phyloP scores from a whole-genome alignment of 1,140 invertebrate species.

The Musca domestica region DNA sequence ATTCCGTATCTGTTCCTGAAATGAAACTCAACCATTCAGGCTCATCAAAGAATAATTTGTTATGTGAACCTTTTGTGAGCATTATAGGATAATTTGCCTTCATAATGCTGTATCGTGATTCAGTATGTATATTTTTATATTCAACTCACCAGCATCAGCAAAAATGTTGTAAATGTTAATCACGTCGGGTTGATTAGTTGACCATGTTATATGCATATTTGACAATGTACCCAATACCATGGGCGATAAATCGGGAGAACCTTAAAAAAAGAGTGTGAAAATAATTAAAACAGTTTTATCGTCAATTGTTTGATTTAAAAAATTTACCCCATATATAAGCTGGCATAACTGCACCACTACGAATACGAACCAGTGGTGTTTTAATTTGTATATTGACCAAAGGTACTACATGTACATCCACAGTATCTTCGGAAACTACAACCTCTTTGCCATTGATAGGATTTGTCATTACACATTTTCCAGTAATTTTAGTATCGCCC shows the following conservation, averaged over 20 bases:
- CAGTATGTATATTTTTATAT: neutral
- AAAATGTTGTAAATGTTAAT: slow-evolving; percentile 58
- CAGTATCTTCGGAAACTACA: slow-evolving; percentile 69
- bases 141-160: slow-evolving; percentile 49
- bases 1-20: slow-evolving; percentile 52
- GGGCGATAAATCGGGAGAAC: slow-evolving; percentile 66
- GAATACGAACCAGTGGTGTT: slow-evolving; percentile 67
- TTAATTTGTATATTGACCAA: slow-evolving; percentile 71
- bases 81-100: slow-evolving; percentile 28
- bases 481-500: slow-evolving; percentile 64
- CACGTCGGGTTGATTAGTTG: slow-evolving; percentile 57
- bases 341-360: slow-evolving; percentile 70
- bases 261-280: slow-evolving; percentile 47
- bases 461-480: slow-evolving; percentile 67
- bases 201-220: slow-evolving; percentile 66
- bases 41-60: slow-evolving; percentile 46
- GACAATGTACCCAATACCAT: slow-evolving; percentile 65
- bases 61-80: slow-evolving; percentile 43
- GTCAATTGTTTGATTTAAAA: neutral
- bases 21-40: slow-evolving; percentile 39
- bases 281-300: neutral
- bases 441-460: slow-evolving; percentile 63
- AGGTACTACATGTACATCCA: slow-evolving; percentile 68
- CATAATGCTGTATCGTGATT: slow-evolving; percentile 41
- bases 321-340: slow-evolving; percentile 60